Evolutionary conservation across 1,140 invertebrate genomes (phyloP), one percentile per base, ranked within the genome.

Genomic region (Rhopalosiphum padi): DNA sequence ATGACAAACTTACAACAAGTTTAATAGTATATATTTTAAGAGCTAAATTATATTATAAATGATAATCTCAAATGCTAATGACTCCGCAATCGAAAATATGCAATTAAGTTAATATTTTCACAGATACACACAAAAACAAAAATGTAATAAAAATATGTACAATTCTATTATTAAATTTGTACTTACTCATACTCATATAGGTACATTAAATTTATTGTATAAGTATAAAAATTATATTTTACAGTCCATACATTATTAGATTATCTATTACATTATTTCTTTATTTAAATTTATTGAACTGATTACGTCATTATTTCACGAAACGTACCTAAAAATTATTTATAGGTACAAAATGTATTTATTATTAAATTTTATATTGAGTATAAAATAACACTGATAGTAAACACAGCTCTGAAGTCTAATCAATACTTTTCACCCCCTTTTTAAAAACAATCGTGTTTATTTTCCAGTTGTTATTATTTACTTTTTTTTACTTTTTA

Each of bases 341-440:
- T 77, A 77, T n/a, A 77, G 15, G 60, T 77, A 77, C 4, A 77
- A n/a, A 77, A 77, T n/a, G 60, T 77, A 77, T 77, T n/a, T 77
- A 77, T n/a, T 77, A 77, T 77, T 41, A 85, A 85, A 41, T 43
- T 25, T 41, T 43, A 41, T 85, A 53, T 41, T 89, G 48, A 48
- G 23, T 51, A 89, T 89, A 90, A 55, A 90, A 41, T 55, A 51
- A 90, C 30, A 77, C 30, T 55, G 35, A 41, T 90, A 55, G 88
- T 41, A 51, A 35, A 30, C 88, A 90, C 88, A 51, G 48, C 48
- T n/a, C 53, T 55, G 51, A 55, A 55, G 37, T 90, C n/a, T 53
- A 90, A 90, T 90, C 88, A 90, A 90, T 90, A 90, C 88, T 55
- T 89, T 90, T 41, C 41, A 30, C 7, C 51, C 35, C 53, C n/a